These are phyloP conservation scores for Alcedo quadribrachys DNA, from an alignment of 2,797 vertebrate genomes.

Conservation along the genomic window DNA sequence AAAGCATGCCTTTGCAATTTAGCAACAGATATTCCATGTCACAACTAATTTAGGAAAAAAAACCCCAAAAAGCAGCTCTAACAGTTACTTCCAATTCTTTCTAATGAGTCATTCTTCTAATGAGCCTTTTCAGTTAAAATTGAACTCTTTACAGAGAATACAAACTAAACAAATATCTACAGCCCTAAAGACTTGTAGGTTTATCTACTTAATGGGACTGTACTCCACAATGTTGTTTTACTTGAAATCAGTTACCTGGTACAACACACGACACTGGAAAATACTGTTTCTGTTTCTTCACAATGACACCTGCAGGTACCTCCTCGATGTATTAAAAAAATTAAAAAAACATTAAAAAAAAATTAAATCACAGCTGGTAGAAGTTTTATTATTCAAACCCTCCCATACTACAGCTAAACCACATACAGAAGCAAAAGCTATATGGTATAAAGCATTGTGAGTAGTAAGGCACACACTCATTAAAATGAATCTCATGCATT, in stretches of 20 bases:
- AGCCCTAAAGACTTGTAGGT: neutral
- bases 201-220: neutral
- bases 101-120: neutral
- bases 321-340: neutral
- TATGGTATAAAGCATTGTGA: neutral
- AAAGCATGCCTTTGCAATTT: neutral
- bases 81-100: neutral
- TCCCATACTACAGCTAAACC: neutral
- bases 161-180: neutral
- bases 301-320: neutral
- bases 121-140: neutral
- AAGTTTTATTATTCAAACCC: neutral
- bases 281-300: neutral
- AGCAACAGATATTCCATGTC: neutral
- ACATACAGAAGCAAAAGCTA: neutral
- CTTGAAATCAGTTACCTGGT: neutral
- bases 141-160: neutral
- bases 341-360: neutral
- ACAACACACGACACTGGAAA: neutral
- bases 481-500: slow-evolving; percentile 37
- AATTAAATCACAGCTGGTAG: neutral
- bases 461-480: neutral
- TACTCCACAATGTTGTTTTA: neutral
- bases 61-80: neutral
- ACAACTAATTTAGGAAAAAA: neutral